phyloP scores from a whole-genome alignment of 1,140 invertebrate species.

The Laupala kohalensis region DNA sequence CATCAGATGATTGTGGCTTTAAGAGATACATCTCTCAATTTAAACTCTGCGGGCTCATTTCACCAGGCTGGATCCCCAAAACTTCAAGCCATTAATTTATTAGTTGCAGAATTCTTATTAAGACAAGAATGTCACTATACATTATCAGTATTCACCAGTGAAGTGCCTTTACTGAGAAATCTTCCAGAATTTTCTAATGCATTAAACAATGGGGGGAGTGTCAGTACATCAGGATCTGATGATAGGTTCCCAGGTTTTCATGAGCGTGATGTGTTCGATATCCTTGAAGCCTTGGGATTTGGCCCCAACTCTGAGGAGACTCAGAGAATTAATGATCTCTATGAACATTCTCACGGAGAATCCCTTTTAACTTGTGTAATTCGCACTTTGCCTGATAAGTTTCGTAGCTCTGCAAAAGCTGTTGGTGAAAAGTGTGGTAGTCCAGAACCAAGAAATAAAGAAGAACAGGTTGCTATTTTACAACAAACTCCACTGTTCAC shows the following conservation, averaged over 20 bases:
- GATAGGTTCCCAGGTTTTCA: slow-evolving; percentile 24
- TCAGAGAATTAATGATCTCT: not conserved
- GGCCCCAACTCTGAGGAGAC: slow-evolving; percentile 1
- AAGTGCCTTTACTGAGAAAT: slow-evolving; percentile 31
- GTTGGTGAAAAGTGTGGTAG: not conserved
- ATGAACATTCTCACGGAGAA: slow-evolving; percentile 4
- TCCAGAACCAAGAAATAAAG: not conserved
- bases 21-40: slow-evolving; percentile 26
- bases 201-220: not conserved
- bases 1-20: slow-evolving; percentile 38
- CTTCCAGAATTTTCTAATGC: slow-evolving; percentile 18
- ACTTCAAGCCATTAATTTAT: slow-evolving; percentile 38
- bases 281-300: slow-evolving; percentile 32
- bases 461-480: not conserved
- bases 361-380: slow-evolving; percentile 10
- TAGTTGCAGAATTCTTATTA: slow-evolving; percentile 39
- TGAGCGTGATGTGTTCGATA: slow-evolving; percentile 31
- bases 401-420: not conserved
- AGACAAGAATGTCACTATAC: slow-evolving; percentile 37
- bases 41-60: slow-evolving; percentile 18
- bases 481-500: not conserved
- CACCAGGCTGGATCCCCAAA: slow-evolving; percentile 26
- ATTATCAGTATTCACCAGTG: slow-evolving; percentile 40
- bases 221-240: slow-evolving; percentile 2
- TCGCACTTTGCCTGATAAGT: not conserved